Base-by-base conservation (phyloP, 2,113 vertebrate genomes). In the Pheucticus melanocephalus region DNA sequence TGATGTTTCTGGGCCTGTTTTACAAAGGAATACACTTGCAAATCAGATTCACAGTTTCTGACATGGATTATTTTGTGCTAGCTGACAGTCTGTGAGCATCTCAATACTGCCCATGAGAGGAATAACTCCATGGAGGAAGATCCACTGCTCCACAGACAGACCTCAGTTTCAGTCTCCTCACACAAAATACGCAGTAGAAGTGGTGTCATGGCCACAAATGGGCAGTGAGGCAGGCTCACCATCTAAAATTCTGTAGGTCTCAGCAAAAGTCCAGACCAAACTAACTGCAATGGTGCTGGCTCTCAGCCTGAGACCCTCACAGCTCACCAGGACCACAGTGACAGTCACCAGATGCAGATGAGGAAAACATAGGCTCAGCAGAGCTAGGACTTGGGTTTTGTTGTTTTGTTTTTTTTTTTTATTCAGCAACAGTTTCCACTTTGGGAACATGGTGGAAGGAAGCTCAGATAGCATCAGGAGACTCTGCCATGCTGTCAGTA, bases 111-210 rank as follows among this genome's bases (percentile, higher is more conserved):
- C 42, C 5, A 6, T 6, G 16, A 70, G 57, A 92, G 21, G 11
- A 48, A 6, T 44, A 60, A 48, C 9, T 6, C 17, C 15, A 21
- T 18, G 15, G 35, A 56, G 44, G 33, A 71, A 33, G 33, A 21
- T 12, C 17, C 44, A 37, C 53, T 56, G 27, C 12, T 60, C 42
- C 28, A 73, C 3, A 51, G 44, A 15, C 0, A 0, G 15, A 65
- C 8, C 40, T 60, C n/a, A 24, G 27, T 35, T 31, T 61, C 45
- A 8, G 20, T 69, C 57, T 66, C 35, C 48, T 82, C 61, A 30
- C 28, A 56, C 5, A 56, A 20, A 71, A 56, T 0, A 7, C 6
- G 9, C 14, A n/a, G 31, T 6, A 17, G 30, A 73, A 68, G n/a
- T 7, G 7, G n/a, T 35, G 56, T 5, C 1, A 0, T 30, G 42